Percentiles rank a stretch among this genome's conserved stretches.
Conservation (phyloP, 2,797 vertebrate genomes). For the Pampus argenteus region DNA sequence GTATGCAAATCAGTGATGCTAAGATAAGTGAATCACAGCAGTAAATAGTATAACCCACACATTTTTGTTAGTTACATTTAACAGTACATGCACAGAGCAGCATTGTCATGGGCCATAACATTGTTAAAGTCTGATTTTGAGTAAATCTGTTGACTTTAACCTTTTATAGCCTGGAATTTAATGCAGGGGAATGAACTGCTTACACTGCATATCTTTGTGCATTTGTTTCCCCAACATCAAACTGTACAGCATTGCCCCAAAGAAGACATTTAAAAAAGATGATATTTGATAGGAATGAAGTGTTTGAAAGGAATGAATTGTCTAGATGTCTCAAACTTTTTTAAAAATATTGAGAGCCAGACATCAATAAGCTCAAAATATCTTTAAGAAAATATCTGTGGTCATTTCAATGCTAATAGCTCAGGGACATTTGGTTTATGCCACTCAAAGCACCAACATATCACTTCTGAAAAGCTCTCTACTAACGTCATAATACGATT, state of each 20-base stretch:
- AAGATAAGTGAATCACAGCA: background rate
- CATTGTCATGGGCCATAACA: background rate
- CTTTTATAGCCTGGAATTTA: constrained; percentile 16
- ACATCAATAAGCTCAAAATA: background rate
- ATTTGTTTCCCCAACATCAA: constrained; percentile 2
- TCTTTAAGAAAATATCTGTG: background rate
- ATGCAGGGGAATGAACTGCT: constrained; percentile 25
- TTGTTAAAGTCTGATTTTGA: background rate
- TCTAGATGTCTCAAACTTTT: background rate
- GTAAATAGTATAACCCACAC: constrained; percentile 8
- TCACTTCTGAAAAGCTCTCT: background rate
- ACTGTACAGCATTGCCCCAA: constrained; percentile 8
- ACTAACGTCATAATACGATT: background rate
- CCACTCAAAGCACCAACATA: background rate
- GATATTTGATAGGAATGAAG: too few relatives aligned
- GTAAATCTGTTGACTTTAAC: constrained; percentile 16
- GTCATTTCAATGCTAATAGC: background rate
- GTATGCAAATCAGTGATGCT: background rate
- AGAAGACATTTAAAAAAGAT: too few relatives aligned
- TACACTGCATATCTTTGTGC: constrained; percentile 27
- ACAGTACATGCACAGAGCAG: background rate
- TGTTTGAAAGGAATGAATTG: background rate
- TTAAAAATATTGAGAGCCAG: background rate
- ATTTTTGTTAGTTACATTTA: constrained; percentile 14
- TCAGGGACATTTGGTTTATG: background rate